Percentiles rank a stretch among this genome's conserved stretches.
phyloP scores from a whole-genome alignment of 2,113 vertebrate genomes.

The Calcarius ornatus region DNA sequence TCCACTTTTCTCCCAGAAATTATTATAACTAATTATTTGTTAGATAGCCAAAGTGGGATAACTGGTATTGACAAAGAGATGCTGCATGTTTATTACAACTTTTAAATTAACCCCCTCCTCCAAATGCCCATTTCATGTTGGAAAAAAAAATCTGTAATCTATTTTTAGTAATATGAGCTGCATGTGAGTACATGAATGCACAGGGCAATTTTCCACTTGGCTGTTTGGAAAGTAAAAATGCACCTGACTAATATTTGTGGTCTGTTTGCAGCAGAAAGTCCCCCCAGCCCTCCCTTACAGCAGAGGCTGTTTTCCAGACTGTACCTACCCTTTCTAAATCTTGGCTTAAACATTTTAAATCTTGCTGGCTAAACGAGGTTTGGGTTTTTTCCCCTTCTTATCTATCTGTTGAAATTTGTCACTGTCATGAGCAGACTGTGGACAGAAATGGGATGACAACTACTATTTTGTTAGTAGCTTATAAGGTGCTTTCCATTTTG shows the following conservation, averaged over 20 bases:
- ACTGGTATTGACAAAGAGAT: background rate
- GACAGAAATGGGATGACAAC: background rate
- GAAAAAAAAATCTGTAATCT: background rate
- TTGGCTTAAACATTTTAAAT: background rate
- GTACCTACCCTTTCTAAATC: background rate
- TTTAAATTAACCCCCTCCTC: background rate
- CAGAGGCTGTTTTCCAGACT: background rate
- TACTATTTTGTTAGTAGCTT: background rate
- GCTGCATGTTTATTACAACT: background rate
- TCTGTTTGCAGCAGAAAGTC: background rate
- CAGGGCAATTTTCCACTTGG: background rate
- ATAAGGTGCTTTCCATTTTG: background rate
- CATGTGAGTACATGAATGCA: background rate
- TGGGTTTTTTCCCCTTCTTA: background rate
- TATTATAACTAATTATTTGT: background rate
- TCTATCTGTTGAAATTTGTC: background rate
- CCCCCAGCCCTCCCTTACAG: fast-evolving
- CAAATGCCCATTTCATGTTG: background rate
- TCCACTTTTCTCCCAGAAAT: background rate
- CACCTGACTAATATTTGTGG: background rate
- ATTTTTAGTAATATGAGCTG: background rate
- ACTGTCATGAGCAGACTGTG: background rate
- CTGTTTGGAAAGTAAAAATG: background rate
- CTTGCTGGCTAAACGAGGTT: background rate
- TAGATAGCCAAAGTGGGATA: background rate